Evolutionary conservation across 1,140 invertebrate species (phyloP), one percentile per base, ranked within the genome.

Genomic region (Eumeta japonica): DNA sequence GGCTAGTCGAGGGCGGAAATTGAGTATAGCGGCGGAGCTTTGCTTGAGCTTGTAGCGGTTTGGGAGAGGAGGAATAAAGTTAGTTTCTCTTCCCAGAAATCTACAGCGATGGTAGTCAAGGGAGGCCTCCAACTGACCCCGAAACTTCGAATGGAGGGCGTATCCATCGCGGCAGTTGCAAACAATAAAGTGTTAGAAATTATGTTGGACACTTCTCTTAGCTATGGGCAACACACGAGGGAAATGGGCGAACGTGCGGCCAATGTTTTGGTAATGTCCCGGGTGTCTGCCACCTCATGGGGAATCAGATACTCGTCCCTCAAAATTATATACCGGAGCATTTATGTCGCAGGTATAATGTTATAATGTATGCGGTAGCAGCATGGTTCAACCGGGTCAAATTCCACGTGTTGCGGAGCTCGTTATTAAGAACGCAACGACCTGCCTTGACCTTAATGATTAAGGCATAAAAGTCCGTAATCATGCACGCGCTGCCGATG

Each of bases 11-110:
- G 50, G 12, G 35, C 29, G 10, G 44, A 45, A 11, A 31, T 70
- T 0, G 59, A 65, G 38, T 7, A 15, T 0, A 48, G 35, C 15
- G 31, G 31, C 3, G 39, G 44, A 3, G 37, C 28, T 4, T 29
- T 32, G n/a, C n/a, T n/a, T n/a, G n/a, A n/a, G 1, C 18, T 43
- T 3, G 10, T 37, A 2, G 4, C 16, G 4, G 15, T 60, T 0
- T 7, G 10, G 0, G 40, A 41, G 1, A 64, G 63, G 57, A 56
- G 56, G 2, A 44, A 41, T 33, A 14, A 47, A 3, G 24, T 55
- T 10, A 15, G 15, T 0, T 52, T 55, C 18, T 39, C 52, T 1
- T 29, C 49, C 0, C 13, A n/a, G 0, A 55, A 55, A 39, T 47
- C 46, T 3, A 3, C 14, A 9, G 43, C 43, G 2, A 42, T 52